Conservation (phyloP, 1,140 invertebrate species). For the Pissodes strobi region DNA sequence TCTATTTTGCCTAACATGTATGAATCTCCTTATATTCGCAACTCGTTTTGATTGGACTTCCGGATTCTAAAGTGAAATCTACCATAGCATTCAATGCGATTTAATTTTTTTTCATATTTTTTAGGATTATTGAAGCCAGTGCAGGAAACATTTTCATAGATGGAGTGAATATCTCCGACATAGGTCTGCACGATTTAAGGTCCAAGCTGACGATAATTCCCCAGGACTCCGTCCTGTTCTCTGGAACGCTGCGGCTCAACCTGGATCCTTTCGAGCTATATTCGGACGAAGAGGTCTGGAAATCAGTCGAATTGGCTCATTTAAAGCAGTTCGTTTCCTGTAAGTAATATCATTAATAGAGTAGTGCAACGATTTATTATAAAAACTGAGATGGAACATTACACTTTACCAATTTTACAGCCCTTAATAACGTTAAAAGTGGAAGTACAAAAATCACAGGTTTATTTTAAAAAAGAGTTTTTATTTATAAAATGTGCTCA, state of each 20-base stretch:
- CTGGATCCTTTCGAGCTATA: slow-evolving; percentile 82
- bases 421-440: too few relatives aligned
- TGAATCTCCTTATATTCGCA: too few relatives aligned
- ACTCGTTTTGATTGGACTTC: too few relatives aligned
- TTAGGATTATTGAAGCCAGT: slow-evolving; percentile 85
- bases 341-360: slow-evolving; percentile 60
- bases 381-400: too few relatives aligned
- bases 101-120: too few relatives aligned
- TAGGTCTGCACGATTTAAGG: slow-evolving; percentile 88
- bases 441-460: too few relatives aligned
- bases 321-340: slow-evolving; percentile 61
- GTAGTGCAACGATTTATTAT: slow-evolving; percentile 73
- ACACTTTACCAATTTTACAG: too few relatives aligned
- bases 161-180: slow-evolving; percentile 78
- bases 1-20: too few relatives aligned
- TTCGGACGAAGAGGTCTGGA: slow-evolving; percentile 81
- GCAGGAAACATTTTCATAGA: slow-evolving; percentile 87
- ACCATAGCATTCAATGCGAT: too few relatives aligned
- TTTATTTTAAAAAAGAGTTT: too few relatives aligned
- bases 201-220: slow-evolving; percentile 89
- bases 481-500: too few relatives aligned
- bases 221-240: slow-evolving; percentile 88
- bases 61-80: too few relatives aligned
- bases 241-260: slow-evolving; percentile 79
- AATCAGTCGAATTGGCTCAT: slow-evolving; percentile 75